These are phyloP conservation scores for Trichacis sp. DNA, from an alignment of 2,888 invertebrate genomes.

Conservation along the genomic window DNA sequence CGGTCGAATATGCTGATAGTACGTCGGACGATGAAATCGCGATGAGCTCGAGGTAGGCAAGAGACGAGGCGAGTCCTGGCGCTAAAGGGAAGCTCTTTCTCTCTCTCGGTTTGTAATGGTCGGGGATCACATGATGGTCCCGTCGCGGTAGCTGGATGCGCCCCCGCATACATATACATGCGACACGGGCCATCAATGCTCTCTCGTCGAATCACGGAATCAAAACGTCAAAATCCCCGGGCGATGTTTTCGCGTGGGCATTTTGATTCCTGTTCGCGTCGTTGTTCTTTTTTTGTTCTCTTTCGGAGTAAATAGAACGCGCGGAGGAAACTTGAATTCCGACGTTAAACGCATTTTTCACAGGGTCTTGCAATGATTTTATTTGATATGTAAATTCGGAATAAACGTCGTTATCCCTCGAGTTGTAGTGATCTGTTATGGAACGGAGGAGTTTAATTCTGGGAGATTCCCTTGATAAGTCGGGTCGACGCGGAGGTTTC, in stretches of 20 bases:
- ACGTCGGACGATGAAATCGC: constrained; percentile 57
- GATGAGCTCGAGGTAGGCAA: constrained; percentile 55
- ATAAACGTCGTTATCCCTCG: neutral
- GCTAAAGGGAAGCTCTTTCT: constrained; percentile 45
- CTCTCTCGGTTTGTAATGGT: constrained; percentile 59
- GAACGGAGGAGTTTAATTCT: constrained; percentile 3
- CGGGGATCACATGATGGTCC: constrained; percentile 66
- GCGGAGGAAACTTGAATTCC: neutral
- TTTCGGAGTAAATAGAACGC: neutral
- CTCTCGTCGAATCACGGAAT: constrained; percentile 34
- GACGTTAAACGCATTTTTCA: neutral
- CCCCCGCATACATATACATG: constrained; percentile 36
- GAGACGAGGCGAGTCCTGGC: constrained; percentile 43
- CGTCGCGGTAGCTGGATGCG: constrained; percentile 59
- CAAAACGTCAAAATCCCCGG: constrained; percentile 28
- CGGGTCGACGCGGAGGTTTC: constrained; percentile 8
- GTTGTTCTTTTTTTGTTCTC: constrained; percentile 12
- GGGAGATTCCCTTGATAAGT: constrained; percentile 6
- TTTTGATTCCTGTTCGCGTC: too few relatives aligned
- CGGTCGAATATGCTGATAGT: constrained; percentile 68
- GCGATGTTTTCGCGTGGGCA: constrained; percentile 21
- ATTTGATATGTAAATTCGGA: constrained; percentile 6
- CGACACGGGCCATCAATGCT: constrained; percentile 28
- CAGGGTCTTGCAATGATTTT: neutral
- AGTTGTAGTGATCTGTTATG: constrained; percentile 3